Evolutionary conservation across 2,797 vertebrate genomes (phyloP), one percentile per base, ranked within the genome.

Genomic region (Sternotherus odoratus): DNA sequence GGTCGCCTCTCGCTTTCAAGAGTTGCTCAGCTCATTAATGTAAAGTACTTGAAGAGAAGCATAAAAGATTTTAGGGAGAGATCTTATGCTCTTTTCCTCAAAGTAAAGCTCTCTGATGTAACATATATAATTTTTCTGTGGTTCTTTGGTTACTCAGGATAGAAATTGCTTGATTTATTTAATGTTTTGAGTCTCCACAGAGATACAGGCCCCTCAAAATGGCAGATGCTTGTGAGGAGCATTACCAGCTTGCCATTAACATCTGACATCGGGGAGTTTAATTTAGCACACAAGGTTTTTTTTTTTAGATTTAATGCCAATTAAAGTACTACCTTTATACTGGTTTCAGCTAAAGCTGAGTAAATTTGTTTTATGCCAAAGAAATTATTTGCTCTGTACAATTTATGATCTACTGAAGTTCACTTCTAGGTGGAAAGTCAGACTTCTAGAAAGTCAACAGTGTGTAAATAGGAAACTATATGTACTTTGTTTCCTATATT

Each of bases 1-100:
- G 91, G 79, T 95, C 89, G 87, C 95, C 93, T 83, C 94, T 72
- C 56, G 94, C 90, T 89, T 97, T 92, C 94, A 95, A 90, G 85
- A 92, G 78, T 96, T 96, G 82, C 90, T 95, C 60, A 89, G 90
- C 89, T 97, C 83, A 92, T 95, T 96, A 97, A 93, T 95, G 85
- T 94, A 93, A 96, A 96, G 56, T 82, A 88, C 85, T 96, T 93
- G 84, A 94, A 94, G 57, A 92, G 66, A 96, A 96, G 91, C 75
- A 88, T 94, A 92, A 85, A 94, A 92, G 82, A 95, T 83, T 94
- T 93, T 57, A 91, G 24, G 54, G 56, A 95, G 75, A 94, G 28
- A 88, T 88, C 83, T 91, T 94, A 30, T 83, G 1, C 94, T 91
- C 80, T 91, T 91, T 60, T 46, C 23, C 69, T 74, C 69, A 74